Percentiles rank a stretch among this genome's conserved stretches.
Evolutionary conservation across 2,888 invertebrate genomes (phyloP).

Genomic region (Cephus spinipes): DNA sequence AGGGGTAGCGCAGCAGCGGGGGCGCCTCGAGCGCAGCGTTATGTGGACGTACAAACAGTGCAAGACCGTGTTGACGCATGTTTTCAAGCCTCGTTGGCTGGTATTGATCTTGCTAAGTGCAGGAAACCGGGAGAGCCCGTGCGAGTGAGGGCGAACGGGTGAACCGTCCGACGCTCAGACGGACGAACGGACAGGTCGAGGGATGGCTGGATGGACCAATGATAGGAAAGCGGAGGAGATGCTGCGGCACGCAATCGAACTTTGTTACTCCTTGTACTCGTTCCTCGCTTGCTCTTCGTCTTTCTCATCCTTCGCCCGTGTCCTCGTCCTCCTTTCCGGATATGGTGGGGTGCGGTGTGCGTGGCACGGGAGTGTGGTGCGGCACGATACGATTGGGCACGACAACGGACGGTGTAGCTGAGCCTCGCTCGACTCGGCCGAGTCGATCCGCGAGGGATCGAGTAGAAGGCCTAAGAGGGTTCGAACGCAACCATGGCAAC

Average conservation of each 20-base stretch:
- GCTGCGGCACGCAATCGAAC: constrained; percentile 12
- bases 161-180: neutral
- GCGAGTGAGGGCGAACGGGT: constrained; percentile 48
- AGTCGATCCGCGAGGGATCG: constrained; percentile 56
- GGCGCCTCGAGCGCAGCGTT: constrained; percentile 52
- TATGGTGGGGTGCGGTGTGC: constrained; percentile 28
- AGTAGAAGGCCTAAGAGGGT: constrained; percentile 64
- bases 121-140: constrained; percentile 61
- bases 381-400: constrained; percentile 10
- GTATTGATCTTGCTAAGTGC: constrained; percentile 71
- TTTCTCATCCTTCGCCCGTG: no score
- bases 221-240: constrained; percentile 21
- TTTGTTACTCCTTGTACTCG: no score
- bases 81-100: constrained; percentile 73
- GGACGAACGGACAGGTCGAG: constrained; percentile 23
- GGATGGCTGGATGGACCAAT: constrained; percentile 23
- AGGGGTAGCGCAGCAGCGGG: constrained; percentile 37
- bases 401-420: neutral
- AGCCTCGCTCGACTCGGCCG: constrained; percentile 29
- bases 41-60: constrained; percentile 68
- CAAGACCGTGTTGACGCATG: constrained; percentile 72
- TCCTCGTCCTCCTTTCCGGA: no score
- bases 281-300: no score
- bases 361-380: constrained; percentile 24
- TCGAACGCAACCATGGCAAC: constrained; percentile 66